Conservation (phyloP, 2,797 vertebrate species). For the Oophaga sylvatica region DNA sequence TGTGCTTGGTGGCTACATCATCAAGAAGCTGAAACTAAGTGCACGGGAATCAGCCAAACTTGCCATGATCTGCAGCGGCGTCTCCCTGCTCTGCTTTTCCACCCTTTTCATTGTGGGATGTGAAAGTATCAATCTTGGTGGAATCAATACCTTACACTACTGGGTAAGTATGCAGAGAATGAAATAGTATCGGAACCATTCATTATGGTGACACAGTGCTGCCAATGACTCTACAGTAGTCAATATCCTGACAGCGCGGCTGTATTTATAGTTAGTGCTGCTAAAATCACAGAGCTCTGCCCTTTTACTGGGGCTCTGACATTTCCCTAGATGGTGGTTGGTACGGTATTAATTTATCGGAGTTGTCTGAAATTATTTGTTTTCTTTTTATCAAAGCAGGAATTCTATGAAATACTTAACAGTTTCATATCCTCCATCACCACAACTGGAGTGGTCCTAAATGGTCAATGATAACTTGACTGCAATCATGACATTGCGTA, state of each 20-base stretch:
- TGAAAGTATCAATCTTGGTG: slow-evolving; percentile 98
- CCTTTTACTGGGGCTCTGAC: no score
- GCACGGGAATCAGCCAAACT: slow-evolving; percentile 95
- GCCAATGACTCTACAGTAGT: background rate
- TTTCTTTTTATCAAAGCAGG: no score
- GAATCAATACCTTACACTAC: slow-evolving; percentile 98
- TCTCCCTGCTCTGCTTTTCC: slow-evolving; percentile 96
- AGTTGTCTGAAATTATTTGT: no score
- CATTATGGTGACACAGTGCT: background rate
- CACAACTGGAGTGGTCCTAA: no score
- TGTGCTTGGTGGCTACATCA: slow-evolving; percentile 96
- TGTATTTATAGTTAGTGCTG: background rate
- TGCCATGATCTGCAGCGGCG: slow-evolving; percentile 98
- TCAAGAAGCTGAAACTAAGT: slow-evolving; percentile 96
- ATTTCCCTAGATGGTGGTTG: no score
- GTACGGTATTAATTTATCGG: no score
- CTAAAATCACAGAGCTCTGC: no score
- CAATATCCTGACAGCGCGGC: background rate
- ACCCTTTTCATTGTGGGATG: slow-evolving; percentile 98
- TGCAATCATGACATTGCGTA: no score
- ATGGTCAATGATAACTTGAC: no score
- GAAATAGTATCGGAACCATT: background rate
- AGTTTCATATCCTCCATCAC: no score
- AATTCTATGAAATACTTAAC: no score
- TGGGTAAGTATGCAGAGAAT: slow-evolving; percentile 76